Evolutionary conservation across 2,888 invertebrate species (phyloP).

Genomic region (Idaea straminata): DNA sequence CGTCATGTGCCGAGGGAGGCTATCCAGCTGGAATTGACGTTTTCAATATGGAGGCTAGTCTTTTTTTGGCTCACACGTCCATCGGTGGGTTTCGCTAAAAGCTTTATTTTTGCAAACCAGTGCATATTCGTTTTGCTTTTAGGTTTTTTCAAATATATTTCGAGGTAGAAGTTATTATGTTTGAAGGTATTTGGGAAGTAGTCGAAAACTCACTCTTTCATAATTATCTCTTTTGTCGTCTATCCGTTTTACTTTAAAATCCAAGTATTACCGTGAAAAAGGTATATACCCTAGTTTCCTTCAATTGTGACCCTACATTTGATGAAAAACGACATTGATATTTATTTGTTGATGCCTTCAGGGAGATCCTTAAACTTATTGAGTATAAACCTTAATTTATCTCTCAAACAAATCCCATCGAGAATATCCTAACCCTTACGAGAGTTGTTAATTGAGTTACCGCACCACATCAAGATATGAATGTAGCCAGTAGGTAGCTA

Average conservation of each 20-base stretch:
- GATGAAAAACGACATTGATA: background rate
- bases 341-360: background rate
- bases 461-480: constrained; percentile 9
- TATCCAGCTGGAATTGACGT: constrained; percentile 38
- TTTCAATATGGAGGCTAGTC: constrained; percentile 35
- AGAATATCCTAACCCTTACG: constrained; percentile 18
- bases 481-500: constrained; percentile 6
- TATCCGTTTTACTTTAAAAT: too few species aligned
- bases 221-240: too few species aligned
- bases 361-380: background rate
- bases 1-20: constrained; percentile 15
- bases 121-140: background rate
- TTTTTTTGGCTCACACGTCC: background rate
- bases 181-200: too few species aligned
- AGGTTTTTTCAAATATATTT: background rate
- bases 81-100: background rate
- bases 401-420: constrained; percentile 17
- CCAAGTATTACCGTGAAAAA: too few species aligned
- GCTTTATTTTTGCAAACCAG: background rate
- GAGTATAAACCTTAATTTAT: background rate
- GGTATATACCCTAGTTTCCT: too few species aligned
- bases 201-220: too few species aligned
- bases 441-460: constrained; percentile 25
- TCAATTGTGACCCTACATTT: background rate
- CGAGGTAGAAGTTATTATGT: background rate